phyloP scores from a whole-genome alignment of 2,113 vertebrate genomes.

The Platysteira castanea region DNA sequence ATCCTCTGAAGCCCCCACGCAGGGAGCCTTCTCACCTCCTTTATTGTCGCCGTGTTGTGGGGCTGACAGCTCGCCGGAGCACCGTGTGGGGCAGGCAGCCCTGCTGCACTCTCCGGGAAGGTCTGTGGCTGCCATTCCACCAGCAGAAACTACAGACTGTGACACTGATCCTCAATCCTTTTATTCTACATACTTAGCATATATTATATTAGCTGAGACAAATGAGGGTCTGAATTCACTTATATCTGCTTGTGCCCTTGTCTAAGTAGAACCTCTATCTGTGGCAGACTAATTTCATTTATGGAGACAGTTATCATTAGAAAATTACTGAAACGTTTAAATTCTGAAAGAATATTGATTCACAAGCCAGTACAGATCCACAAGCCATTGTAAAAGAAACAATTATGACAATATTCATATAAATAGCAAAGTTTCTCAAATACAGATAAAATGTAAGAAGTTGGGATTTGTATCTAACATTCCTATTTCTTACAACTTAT shows the following conservation, averaged over 20 bases:
- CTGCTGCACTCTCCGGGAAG: no score
- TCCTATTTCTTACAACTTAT: neutral
- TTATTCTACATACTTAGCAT: neutral
- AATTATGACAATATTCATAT: neutral
- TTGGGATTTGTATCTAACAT: rapidly evolving
- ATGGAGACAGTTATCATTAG: neutral
- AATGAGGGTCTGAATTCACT: neutral
- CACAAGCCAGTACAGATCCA: neutral
- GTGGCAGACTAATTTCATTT: neutral
- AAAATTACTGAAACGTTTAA: neutral
- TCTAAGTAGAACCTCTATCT: neutral
- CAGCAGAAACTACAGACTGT: no score
- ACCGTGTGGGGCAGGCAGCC: no score
- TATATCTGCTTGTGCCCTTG: neutral
- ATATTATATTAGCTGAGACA: neutral
- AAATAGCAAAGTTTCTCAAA: neutral
- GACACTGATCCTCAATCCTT: neutral
- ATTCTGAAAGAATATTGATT: neutral
- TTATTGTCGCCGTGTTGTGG: no score
- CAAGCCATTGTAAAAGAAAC: neutral
- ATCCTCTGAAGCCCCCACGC: no score
- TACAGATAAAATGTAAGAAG: neutral
- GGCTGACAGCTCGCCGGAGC: no score
- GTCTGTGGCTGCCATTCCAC: no score
- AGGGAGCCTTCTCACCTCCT: no score